Conservation (phyloP, 2,113 vertebrate species). For the Rhizomys pruinosus region DNA sequence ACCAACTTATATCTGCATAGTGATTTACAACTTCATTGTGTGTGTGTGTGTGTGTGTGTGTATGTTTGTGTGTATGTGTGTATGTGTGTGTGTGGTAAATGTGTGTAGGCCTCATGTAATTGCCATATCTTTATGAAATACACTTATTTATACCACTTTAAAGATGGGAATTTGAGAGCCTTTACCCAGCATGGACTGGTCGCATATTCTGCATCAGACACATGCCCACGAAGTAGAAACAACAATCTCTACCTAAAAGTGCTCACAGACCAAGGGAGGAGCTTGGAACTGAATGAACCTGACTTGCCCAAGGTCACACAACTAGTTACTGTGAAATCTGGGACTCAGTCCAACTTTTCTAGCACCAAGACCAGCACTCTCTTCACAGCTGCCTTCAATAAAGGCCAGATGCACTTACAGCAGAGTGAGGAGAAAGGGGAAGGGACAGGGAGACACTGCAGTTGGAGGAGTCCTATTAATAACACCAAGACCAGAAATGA, state of each 20-base stretch:
- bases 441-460: background rate
- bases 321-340: slow-evolving; percentile 44
- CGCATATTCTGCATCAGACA: slow-evolving; percentile 2
- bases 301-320: slow-evolving; percentile 70
- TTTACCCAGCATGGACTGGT: background rate
- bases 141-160: slow-evolving; percentile 53
- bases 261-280: background rate
- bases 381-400: slow-evolving; percentile 58
- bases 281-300: background rate
- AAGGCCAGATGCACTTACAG: slow-evolving; percentile 31
- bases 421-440: background rate
- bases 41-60: background rate
- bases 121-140: background rate
- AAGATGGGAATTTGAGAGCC: background rate
- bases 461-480: background rate
- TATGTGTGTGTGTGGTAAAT: too few relatives aligned
- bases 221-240: slow-evolving; percentile 4
- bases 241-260: slow-evolving; percentile 2
- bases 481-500: slow-evolving; percentile 42
- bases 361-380: slow-evolving; percentile 17
- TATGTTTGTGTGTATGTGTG: background rate
- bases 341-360: slow-evolving; percentile 20
- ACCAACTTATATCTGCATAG: slow-evolving; percentile 55
- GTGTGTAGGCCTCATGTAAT: slow-evolving; percentile 37
- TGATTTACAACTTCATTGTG: too few relatives aligned